These are phyloP conservation scores for Cybosia mesomella DNA, from an alignment of 2,888 invertebrate species.

Conservation along the genomic window DNA sequence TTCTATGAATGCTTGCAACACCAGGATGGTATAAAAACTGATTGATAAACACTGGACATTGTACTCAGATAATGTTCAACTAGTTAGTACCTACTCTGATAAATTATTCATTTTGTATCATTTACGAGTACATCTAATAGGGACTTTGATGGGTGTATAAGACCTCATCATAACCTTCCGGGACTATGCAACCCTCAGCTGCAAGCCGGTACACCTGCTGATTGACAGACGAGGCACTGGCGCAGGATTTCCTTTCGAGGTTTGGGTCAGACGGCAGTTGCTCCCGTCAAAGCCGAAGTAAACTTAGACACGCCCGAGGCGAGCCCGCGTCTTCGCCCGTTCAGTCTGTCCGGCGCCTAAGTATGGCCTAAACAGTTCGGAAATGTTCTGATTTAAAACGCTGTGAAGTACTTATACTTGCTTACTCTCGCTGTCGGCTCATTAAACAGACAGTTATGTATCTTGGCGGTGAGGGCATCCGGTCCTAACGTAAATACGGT, in stretches of 20 bases:
- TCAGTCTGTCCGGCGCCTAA: too few relatives aligned
- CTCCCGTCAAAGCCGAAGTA: too few relatives aligned
- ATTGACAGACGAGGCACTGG: too few relatives aligned
- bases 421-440: neutral
- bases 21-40: neutral
- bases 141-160: neutral
- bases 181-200: too few relatives aligned
- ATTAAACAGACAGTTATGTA: neutral
- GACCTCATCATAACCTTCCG: neutral
- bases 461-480: neutral
- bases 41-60: neutral
- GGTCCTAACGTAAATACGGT: neutral
- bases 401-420: neutral
- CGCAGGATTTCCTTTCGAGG: too few relatives aligned
- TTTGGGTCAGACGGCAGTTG: too few relatives aligned
- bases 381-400: too few relatives aligned
- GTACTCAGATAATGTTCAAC: neutral
- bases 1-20: neutral
- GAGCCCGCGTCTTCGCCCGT: too few relatives aligned
- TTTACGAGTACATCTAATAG: neutral
- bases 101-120: neutral
- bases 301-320: too few relatives aligned
- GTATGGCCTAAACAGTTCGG: too few relatives aligned
- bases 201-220: too few relatives aligned
- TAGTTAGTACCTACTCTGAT: neutral